Conservation (phyloP, 2,113 vertebrate genomes). For the Lasiurus borealis region DNA sequence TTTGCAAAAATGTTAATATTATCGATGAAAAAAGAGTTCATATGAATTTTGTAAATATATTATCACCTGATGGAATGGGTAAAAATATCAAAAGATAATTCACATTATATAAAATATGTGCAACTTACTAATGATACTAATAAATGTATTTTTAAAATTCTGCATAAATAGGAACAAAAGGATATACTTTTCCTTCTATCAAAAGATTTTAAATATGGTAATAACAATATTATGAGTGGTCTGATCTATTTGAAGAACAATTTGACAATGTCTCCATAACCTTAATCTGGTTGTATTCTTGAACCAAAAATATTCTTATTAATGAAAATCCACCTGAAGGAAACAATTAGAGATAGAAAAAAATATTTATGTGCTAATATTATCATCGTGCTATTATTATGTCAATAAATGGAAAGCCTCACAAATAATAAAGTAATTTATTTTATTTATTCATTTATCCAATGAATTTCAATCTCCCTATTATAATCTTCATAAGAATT, state of each 20-base stretch:
- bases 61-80: background rate
- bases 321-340: slow-evolving; percentile 37
- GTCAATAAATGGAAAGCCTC: background rate
- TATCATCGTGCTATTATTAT: background rate
- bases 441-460: background rate
- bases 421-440: background rate
- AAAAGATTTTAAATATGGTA: background rate
- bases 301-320: slow-evolving; percentile 2
- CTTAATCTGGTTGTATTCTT: background rate
- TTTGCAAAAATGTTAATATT: background rate
- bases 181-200: background rate
- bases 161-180: background rate
- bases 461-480: slow-evolving; percentile 20
- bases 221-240: background rate
- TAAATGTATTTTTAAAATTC: background rate
- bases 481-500: slow-evolving; percentile 16
- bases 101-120: background rate
- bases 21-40: background rate
- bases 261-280: background rate
- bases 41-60: background rate
- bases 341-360: background rate
- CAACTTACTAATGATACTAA: background rate
- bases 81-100: slow-evolving; percentile 41
- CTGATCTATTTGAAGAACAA: background rate
- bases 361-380: slow-evolving; percentile 22